Percentiles rank a stretch among this genome's conserved stretches.
Evolutionary conservation across 2,888 invertebrate species (phyloP).

Genomic region (Rhagophthalmus giganteus): DNA sequence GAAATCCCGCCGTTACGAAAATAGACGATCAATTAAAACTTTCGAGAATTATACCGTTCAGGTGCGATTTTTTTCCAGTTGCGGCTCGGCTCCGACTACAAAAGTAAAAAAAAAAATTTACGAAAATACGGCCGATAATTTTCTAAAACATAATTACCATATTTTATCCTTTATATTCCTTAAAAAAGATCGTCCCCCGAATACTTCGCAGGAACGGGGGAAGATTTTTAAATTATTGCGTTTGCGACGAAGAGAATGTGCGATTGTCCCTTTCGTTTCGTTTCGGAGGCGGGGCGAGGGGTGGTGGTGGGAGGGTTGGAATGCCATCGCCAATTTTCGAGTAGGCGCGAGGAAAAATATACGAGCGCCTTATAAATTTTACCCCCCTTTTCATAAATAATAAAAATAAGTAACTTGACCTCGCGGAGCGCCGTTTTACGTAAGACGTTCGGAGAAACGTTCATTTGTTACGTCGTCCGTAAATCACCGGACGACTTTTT

Average conservation of each 20-base stretch:
- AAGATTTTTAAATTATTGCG: no score
- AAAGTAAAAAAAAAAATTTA: no score
- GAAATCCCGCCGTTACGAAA: no score
- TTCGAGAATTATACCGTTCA: no score
- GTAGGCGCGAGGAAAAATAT: neutral
- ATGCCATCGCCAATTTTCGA: neutral
- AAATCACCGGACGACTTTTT: constrained; percentile 15
- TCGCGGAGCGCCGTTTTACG: constrained; percentile 6
- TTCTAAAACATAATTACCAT: neutral
- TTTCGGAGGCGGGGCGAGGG: no score
- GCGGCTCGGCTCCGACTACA: no score
- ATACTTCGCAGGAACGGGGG: neutral
- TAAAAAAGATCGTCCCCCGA: neutral
- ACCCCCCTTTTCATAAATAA: neutral
- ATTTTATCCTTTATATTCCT: neutral
- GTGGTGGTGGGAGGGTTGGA: no score
- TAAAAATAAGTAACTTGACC: neutral
- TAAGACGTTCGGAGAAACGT: constrained; percentile 1
- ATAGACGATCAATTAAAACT: no score
- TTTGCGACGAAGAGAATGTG: no score
- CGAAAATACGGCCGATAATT: no score
- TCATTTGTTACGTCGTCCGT: constrained; percentile 8
- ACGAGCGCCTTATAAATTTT: neutral
- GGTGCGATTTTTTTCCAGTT: no score
- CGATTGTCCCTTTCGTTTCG: no score